Evolutionary conservation across 2,113 vertebrate genomes (phyloP).

Genomic region (Oreotrochilus melanogaster): DNA sequence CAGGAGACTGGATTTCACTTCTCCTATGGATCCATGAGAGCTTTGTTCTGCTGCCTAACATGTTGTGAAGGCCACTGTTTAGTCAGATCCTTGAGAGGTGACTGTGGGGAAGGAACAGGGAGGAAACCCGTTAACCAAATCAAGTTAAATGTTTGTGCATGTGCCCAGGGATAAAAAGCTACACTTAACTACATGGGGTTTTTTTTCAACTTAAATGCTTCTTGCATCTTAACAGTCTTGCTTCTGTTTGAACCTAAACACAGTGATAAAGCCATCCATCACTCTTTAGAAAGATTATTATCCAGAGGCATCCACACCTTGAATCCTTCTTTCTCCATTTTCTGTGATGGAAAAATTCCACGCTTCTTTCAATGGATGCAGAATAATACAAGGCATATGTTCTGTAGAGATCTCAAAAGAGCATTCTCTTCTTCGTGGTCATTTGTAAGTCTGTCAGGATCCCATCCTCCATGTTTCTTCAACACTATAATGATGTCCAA

Average conservation of each 20-base stretch:
- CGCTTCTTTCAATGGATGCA: not conserved
- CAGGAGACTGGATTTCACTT: not conserved
- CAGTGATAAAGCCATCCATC: constrained; percentile 4
- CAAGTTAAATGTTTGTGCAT: not conserved
- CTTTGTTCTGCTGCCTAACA: not conserved
- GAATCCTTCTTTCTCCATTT: not conserved
- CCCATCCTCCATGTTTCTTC: constrained; percentile 17
- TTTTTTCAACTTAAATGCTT: not conserved
- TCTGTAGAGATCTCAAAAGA: not conserved
- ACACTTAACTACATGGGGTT: not conserved
- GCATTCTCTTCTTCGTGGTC: not conserved
- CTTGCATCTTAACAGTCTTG: not conserved
- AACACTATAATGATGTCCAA: constrained; percentile 49
- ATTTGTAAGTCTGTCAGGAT: constrained; percentile 59
- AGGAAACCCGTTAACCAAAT: not conserved
- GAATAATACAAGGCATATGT: not conserved
- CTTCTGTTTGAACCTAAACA: constrained; percentile 7
- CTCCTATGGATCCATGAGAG: not conserved
- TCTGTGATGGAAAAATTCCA: not conserved
- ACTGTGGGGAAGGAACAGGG: not conserved
- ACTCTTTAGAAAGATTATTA: not conserved
- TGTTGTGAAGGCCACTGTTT: not conserved
- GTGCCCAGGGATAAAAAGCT: not conserved
- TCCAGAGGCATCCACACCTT: not conserved
- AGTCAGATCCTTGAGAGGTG: not conserved